Evolutionary conservation across 2,113 vertebrate genomes (phyloP).

Genomic region (Leptocoma aspasia): DNA sequence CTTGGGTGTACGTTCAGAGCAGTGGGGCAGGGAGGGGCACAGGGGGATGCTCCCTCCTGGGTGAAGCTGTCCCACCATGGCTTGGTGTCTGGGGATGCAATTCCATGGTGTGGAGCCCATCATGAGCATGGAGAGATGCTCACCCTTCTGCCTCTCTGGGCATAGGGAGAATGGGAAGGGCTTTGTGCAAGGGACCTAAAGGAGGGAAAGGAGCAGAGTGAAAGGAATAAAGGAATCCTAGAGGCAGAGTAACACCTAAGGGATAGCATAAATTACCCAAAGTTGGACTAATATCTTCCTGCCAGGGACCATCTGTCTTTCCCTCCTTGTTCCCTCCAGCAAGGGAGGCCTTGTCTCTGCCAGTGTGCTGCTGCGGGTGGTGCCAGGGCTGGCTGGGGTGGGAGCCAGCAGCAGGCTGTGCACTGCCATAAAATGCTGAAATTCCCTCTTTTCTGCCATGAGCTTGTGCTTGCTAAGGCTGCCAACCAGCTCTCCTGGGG

Average conservation of each 20-base stretch:
- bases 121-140: fast-evolving
- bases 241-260: neutral
- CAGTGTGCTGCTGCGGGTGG: fast-evolving
- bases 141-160: neutral
- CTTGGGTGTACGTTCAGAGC: neutral
- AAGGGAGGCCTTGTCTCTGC: neutral
- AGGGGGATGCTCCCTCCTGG: neutral
- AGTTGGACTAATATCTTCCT: neutral
- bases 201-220: neutral
- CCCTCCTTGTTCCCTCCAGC: neutral
- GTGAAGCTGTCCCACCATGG: neutral
- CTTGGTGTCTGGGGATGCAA: fast-evolving
- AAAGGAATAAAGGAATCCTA: neutral
- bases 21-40: neutral
- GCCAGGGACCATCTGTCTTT: neutral
- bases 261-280: neutral
- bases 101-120: fast-evolving
- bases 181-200: neutral
- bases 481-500: neutral
- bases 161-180: neutral
- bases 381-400: neutral
- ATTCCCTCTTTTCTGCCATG: neutral
- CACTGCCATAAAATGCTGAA: neutral
- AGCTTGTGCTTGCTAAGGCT: neutral
- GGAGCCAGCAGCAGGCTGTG: neutral